phyloP scores from a whole-genome alignment of 2,113 vertebrate genomes.

The Serinus canaria region DNA sequence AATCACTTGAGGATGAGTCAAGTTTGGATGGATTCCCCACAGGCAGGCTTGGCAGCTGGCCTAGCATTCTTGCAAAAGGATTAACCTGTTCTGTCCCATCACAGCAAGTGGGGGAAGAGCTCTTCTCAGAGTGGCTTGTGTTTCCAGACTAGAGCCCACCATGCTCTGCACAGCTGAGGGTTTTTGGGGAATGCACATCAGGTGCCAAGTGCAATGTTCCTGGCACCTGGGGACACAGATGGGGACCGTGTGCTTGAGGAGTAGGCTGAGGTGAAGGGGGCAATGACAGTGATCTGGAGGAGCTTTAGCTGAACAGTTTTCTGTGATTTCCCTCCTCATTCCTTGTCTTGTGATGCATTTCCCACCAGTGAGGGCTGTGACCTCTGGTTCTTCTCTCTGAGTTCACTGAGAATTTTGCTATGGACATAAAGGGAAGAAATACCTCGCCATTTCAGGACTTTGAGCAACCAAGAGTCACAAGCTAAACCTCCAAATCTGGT shows the following conservation, averaged over 20 bases:
- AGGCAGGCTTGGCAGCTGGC: background rate
- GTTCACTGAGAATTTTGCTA: background rate
- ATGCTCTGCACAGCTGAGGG: background rate
- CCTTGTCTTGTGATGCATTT: background rate
- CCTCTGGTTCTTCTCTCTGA: background rate
- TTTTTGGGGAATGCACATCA: background rate
- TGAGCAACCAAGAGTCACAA: background rate
- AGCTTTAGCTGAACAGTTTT: background rate
- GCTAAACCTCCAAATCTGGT: background rate
- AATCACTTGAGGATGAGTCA: background rate
- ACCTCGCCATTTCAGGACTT: background rate
- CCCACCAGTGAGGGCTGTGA: fast-evolving
- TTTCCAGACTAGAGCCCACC: background rate
- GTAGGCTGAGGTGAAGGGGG: background rate
- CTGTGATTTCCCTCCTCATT: background rate
- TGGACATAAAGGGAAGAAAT: background rate
- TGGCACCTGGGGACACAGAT: background rate
- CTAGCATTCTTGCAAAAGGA: background rate
- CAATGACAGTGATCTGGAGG: background rate
- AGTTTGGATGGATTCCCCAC: background rate
- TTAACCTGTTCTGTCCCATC: background rate
- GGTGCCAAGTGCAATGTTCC: background rate
- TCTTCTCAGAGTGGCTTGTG: background rate
- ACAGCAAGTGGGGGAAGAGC: background rate
- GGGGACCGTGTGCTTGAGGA: background rate